Conservation (phyloP, 2,888 invertebrate species). For the Macrosoma leucophasiata region DNA sequence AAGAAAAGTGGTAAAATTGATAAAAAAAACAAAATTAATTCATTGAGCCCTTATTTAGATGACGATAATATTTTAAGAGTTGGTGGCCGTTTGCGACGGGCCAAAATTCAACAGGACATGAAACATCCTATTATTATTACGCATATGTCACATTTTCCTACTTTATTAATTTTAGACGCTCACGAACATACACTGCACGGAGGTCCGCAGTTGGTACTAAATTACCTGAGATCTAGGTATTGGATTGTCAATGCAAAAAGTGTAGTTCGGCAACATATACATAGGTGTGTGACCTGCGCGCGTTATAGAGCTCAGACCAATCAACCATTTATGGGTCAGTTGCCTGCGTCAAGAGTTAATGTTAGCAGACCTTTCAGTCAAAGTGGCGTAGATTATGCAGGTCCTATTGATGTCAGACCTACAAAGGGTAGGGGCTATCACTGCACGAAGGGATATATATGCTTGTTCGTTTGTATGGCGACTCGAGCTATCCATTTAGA, state of each 20-base stretch:
- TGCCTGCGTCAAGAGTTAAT: constrained; percentile 11
- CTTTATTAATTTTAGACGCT: constrained; percentile 24
- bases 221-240: constrained; percentile 19
- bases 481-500: constrained; percentile 24
- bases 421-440: constrained; percentile 14
- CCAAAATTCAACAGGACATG: constrained; percentile 11
- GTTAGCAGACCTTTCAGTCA: constrained; percentile 12
- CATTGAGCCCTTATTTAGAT: constrained; percentile 25
- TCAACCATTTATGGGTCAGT: constrained; percentile 20
- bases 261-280: constrained; percentile 9
- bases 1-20: constrained; percentile 2
- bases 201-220: constrained; percentile 23
- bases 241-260: constrained; percentile 19
- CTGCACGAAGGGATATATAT: constrained; percentile 17
- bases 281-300: constrained; percentile 15
- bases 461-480: constrained; percentile 21
- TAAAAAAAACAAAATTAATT: constrained; percentile 16
- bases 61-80: constrained; percentile 23
- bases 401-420: constrained; percentile 12
- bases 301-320: constrained; percentile 9
- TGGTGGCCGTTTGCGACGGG: constrained; percentile 23
- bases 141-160: constrained; percentile 19
- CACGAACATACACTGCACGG: constrained; percentile 24
- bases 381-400: constrained; percentile 20
- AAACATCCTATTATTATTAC: constrained; percentile 28